Evolutionary conservation across 2,113 vertebrate species (phyloP), one percentile per base, ranked within the genome.

Genomic region (Shinisaurus crocodilurus): DNA sequence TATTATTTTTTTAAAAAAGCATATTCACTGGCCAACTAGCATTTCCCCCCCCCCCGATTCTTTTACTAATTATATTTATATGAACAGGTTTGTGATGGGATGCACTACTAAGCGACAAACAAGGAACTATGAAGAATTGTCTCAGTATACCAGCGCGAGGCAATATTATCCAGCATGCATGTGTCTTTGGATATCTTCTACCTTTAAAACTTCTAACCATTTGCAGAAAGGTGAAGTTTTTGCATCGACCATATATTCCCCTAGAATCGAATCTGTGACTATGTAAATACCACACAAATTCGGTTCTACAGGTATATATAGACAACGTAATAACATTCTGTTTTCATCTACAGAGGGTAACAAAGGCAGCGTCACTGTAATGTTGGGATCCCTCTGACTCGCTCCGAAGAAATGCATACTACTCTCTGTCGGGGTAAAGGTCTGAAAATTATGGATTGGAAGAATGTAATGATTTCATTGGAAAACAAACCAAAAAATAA

Each of bases 181-280:
- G 88, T 91, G 90, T 94, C 92, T 95, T 97, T 91, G 72, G 85
- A 93, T 85, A 92, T 94, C 95, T 29, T 86, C 94, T 90, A 90
- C 85, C 89, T 95, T 95, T 96, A 93, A 6, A 94, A 93, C 90
- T 88, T 89, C 94, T 94, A 96, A 96, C 94, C 94, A 94, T 96
- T 95, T 96, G 92, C 92, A 97, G 97, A 97, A 97, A 96, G 88
- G 97, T 98, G 99, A 99, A 97, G 99, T 99, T 98, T 98, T 99
- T 99, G 98, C 99, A 99, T 99, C 99, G 98, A 99, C 99, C 98
- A 99, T 99, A 99, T 99, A 99, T 98, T 99, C 99, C 99, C 99
- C 99, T 99, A 99, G 98, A 98, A 99, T 98, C 99, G 99, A 99
- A 99, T 99, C 98, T 99, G 99, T 99, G 99, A 99, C 98, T 98